These are phyloP conservation scores for Protophormia terraenovae DNA, from an alignment of 2,888 invertebrate genomes.

Conservation along the genomic window DNA sequence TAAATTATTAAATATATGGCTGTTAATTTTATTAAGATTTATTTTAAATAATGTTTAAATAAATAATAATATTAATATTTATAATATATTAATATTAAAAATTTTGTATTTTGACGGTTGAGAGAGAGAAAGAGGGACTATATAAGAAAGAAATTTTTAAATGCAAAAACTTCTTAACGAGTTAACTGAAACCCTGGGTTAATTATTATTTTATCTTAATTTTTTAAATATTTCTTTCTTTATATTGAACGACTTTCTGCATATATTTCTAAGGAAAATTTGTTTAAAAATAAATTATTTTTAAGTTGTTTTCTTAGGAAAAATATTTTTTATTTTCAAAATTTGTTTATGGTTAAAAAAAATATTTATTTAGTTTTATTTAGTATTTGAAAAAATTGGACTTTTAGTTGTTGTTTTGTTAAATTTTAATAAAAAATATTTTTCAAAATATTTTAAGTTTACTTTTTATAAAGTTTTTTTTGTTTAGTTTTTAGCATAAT, in stretches of 20 bases:
- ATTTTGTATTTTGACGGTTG: too few relatives aligned
- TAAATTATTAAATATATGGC: conserved; percentile 3
- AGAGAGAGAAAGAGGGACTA: too few relatives aligned
- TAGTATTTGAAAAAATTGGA: conserved; percentile 30
- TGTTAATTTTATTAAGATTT: neutral
- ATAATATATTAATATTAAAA: neutral
- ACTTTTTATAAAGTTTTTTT: conserved; percentile 28
- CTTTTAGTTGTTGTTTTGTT: conserved; percentile 5
- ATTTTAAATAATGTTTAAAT: neutral
- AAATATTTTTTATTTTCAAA: neutral
- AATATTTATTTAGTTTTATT: neutral
- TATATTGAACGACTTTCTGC: too few relatives aligned
- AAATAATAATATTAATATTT: neutral
- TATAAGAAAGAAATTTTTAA: too few relatives aligned
- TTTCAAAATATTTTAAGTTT: conserved; percentile 25
- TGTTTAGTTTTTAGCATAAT: neutral
- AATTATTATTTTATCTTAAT: too few relatives aligned
- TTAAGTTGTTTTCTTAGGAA: too few relatives aligned
- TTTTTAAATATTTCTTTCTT: too few relatives aligned
- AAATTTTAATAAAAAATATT: conserved; percentile 13
- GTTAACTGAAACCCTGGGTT: too few relatives aligned
- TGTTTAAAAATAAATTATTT: too few relatives aligned
- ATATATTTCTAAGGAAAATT: too few relatives aligned
- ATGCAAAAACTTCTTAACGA: too few relatives aligned
- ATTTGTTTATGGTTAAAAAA: neutral